phyloP scores from a whole-genome alignment of 2,888 invertebrate genomes.

The Acleris holmiana region DNA sequence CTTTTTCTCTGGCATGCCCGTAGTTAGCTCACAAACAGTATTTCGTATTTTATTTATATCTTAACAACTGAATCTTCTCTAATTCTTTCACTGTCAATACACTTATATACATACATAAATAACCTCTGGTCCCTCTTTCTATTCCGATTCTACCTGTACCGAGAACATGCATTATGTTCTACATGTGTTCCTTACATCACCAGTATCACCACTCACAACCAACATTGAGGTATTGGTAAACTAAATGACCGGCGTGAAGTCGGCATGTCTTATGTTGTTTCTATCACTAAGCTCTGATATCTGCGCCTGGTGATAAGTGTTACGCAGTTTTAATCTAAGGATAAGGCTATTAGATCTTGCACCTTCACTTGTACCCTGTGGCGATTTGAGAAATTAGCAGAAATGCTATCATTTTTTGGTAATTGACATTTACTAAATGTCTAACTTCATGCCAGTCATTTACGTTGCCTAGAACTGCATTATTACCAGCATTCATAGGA shows the following conservation, averaged over 20 bases:
- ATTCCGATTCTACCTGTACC: slow-evolving; percentile 1
- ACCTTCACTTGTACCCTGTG: too few relatives aligned
- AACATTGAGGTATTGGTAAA: not conserved
- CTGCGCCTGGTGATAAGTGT: too few relatives aligned
- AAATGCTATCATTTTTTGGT: too few relatives aligned
- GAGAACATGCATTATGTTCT: slow-evolving; percentile 8
- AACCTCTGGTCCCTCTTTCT: slow-evolving; percentile 1
- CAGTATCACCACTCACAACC: not conserved
- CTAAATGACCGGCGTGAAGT: not conserved
- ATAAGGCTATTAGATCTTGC: too few relatives aligned
- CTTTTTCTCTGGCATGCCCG: slow-evolving; percentile 30
- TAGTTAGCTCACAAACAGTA: slow-evolving; percentile 26
- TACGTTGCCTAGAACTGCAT: not conserved
- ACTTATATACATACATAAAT: too few relatives aligned
- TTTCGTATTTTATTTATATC: slow-evolving; percentile 17
- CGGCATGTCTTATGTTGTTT: not conserved
- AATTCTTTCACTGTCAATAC: not conserved
- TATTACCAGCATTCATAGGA: not conserved
- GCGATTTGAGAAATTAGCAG: too few relatives aligned
- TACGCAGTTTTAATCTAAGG: too few relatives aligned
- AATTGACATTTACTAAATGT: too few relatives aligned
- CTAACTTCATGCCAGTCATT: slow-evolving; percentile 1
- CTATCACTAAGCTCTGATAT: not conserved
- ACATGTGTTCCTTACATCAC: not conserved
- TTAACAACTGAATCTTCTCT: slow-evolving; percentile 4